Base-by-base conservation (phyloP, 2,113 vertebrate species). In the Micronisus gabar region DNA sequence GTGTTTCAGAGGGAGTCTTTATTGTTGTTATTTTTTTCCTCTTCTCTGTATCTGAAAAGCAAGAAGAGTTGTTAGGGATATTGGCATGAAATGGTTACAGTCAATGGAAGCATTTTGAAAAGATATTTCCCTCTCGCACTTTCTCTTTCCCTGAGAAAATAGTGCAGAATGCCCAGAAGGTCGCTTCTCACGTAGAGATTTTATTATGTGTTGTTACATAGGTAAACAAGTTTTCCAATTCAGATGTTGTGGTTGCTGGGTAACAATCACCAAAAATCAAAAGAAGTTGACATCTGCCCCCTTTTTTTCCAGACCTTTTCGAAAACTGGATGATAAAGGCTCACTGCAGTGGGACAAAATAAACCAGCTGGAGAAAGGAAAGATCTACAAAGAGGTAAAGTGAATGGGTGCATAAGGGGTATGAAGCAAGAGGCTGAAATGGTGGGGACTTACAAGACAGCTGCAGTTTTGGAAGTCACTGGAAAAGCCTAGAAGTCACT, bases 341-440 rank as follows among this genome's bases (percentile, higher is more conserved):
- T 97, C 98, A 3, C 96, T 98, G 41, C 98, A 98, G 63, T 98
- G 98, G 98, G 98, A 98, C 93, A 98, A 98, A 47, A 98, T 98
- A 96, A 98, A 95, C 67, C 96, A 97, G 50, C 92, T 98, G 95
- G 98, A 98, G 84, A 98, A 98, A 81, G 98, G 98, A 62, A 98
- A 98, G 95, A 98, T 98, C 95, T 98, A 98, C 76, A 98, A 98
- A 94, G 98, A 98, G 98, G 98, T 98, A 92, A 94, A 58, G 55
- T 32, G 74, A 80, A 55, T 59, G 58, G 25, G 23, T 67, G 34
- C 43, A 17, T 52, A 36, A 75, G 14, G 48, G 13, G 1, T 66
- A 19, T 43, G 36, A 73, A 86, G 27, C 30, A 71, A 50, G 58
- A 80, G 23, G 58, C 48, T 93, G 61, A 68, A 75, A 61, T 26